Conservation (phyloP, 2,888 invertebrate species). For the Dusona sp. region DNA sequence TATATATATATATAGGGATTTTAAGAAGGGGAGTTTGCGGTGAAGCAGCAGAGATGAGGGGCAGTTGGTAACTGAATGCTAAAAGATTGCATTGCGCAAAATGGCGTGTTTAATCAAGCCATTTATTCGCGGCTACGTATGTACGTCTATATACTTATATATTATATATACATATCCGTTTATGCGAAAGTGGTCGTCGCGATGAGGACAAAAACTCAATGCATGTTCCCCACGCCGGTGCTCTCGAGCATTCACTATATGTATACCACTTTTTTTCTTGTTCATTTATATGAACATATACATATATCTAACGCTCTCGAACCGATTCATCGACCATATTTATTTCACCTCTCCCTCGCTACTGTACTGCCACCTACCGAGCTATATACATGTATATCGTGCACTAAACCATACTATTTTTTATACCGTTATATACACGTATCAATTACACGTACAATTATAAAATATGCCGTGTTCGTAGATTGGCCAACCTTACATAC, state of each 20-base stretch:
- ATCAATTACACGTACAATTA: slow-evolving; percentile 80
- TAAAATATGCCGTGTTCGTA: slow-evolving; percentile 74
- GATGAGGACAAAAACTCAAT: slow-evolving; percentile 36
- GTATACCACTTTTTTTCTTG: slow-evolving; percentile 22
- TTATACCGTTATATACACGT: slow-evolving; percentile 64
- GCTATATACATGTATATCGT: background rate
- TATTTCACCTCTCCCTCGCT: slow-evolving; percentile 69
- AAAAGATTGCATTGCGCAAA: slow-evolving; percentile 80
- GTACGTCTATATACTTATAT: slow-evolving; percentile 31
- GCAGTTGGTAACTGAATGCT: slow-evolving; percentile 68
- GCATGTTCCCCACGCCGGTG: slow-evolving; percentile 12
- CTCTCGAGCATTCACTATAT: slow-evolving; percentile 36
- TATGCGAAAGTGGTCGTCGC: slow-evolving; percentile 23
- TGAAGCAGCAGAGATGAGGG: slow-evolving; percentile 40
- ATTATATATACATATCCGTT: slow-evolving; percentile 33
- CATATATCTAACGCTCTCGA: slow-evolving; percentile 4
- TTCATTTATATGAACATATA: slow-evolving; percentile 16
- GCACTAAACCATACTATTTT: background rate
- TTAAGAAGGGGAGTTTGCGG: slow-evolving; percentile 14
- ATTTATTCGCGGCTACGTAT: slow-evolving; percentile 77
- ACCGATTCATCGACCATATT: slow-evolving; percentile 55
- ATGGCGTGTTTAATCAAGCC: slow-evolving; percentile 81
- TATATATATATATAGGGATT: background rate
- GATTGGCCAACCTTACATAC: slow-evolving; percentile 69
- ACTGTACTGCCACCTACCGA: slow-evolving; percentile 21